Base-by-base conservation (phyloP, 2,797 vertebrate species). In the Mus spretus region DNA sequence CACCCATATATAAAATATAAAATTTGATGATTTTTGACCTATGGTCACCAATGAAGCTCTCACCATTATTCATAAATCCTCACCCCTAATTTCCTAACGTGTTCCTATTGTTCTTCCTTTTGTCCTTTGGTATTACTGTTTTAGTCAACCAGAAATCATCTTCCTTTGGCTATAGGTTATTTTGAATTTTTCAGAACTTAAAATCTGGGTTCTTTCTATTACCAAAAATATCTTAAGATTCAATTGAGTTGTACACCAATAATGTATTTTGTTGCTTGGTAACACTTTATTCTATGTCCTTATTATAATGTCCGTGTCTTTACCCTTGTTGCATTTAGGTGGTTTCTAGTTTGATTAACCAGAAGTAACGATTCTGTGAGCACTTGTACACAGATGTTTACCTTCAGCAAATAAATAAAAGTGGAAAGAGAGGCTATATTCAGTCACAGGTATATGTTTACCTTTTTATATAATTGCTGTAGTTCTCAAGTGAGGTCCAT, bases 151-250 rank as follows among this genome's bases (percentile, higher is more conserved):
- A 90, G 6, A 28, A 2, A 70, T 44, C 1, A 50, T 22, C 28
- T 94, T 95, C 65, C 40, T 65, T 28, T 90, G 89, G n/a, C 26
- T 59, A 55, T 19, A 92, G 28, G 79, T 91, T 77, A 53, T 19
- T 83, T 87, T 86, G 28, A 75, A 75, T 61, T 72, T 89, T 89
- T 24, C 70, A 75, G 4, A 86, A 5, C 17, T 74, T 50, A 65
- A 17, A 70, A 6, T 81, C 34, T 81, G 53, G 34, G 26, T 61
- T 83, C 3, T 9, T 82, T 63, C 12, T 31, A 24, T 92, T 19
- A 92, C 12, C 24, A 90, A 53, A 97, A 86, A 26, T 90, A 89
- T 72, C 70, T 50, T 78, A 13, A 79, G 34, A 96, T 87, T 94
- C 59, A 89, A 28, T 15, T 15, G 63, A 83, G 2, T 50, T 83